Percentiles rank a stretch among this genome's conserved stretches.
These are phyloP conservation scores for Hirtodrosophila alboralis DNA, from an alignment of 2,888 invertebrate genomes.

Conservation along the genomic window DNA sequence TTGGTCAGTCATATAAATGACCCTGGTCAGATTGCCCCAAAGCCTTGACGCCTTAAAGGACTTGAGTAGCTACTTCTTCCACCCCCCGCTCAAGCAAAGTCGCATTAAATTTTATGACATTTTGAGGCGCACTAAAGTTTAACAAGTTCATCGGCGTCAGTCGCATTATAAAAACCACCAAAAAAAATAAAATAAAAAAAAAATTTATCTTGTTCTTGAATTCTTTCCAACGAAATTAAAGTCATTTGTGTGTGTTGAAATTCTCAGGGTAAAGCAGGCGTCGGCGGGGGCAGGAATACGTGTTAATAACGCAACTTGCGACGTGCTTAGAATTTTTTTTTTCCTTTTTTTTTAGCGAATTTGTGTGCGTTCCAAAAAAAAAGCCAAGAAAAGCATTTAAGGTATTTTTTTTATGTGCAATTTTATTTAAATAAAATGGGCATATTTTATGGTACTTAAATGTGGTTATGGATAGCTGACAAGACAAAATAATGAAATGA, in stretches of 20 bases:
- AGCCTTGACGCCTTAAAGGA: conserved; percentile 17
- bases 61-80: conserved; percentile 26
- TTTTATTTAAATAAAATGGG: conserved; percentile 71
- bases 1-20: conserved; percentile 52
- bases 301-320: conserved; percentile 72
- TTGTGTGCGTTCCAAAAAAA: conserved; percentile 20
- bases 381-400: conserved; percentile 53
- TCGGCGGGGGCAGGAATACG: too few relatives aligned
- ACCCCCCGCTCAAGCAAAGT: conserved; percentile 10
- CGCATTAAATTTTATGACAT: conserved; percentile 74
- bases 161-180: conserved; percentile 51
- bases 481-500: background rate
- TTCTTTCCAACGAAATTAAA: conserved; percentile 68
- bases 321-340: conserved; percentile 64
- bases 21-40: conserved; percentile 53
- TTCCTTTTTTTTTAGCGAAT: too few relatives aligned
- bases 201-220: conserved; percentile 27
- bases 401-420: conserved; percentile 68
- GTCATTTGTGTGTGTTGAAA: conserved; percentile 35
- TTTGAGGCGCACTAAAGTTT: conserved; percentile 70
- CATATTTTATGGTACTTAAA: conserved; percentile 64
- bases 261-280: conserved; percentile 11
- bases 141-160: conserved; percentile 59
- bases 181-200: too few relatives aligned
- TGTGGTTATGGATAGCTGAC: too few relatives aligned